Evolutionary conservation across 37 sponge, comb jelly and placozoan species (phyloP), one percentile per base, ranked within the genome.

Genomic region (Petrosia ficiformis): DNA sequence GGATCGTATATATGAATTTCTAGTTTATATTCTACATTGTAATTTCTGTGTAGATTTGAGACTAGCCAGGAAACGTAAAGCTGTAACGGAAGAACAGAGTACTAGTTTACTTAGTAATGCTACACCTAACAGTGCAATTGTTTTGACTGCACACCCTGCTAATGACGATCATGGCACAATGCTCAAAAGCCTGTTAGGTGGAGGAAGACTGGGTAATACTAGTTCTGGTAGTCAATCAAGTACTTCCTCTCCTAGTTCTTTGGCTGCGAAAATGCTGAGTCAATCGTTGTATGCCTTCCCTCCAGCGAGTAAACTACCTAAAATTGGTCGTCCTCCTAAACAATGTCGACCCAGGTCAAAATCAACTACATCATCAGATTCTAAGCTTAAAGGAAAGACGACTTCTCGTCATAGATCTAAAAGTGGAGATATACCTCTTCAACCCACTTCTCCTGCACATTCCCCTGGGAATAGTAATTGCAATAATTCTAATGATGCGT

Each of bases 271-370:
- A 43, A 42, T 39, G 31, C 36, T 54, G 16, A 67, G 67, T 57
- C 25, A 21, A 19, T 10, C 36, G 3, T 37, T 19, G 3, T 54
- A 42, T 41, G 21, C 28, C 19, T 2, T 39, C 4, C 39, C 42
- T 1, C 76, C 76, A 8, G 26, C 66, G 31, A 24, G 8, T 6
- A 61, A 70, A 29, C 30, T 10, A 42, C 64, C 64, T 0, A 30
- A 22, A 28, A 26, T 29, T 0, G 80, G 72, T 25, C 21, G 57
- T 2, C 54, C 79, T 0, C 86, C 86, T 3, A 86, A 79, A 37
- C 42, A 74, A 4, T 80, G 86, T 24, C 67, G 86, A n/a, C 86
- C 86, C 31, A 68, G 86, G 0, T 86, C 86, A 11, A 86, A 86
- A 42, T 86, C 63, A 61, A 48, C 54, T 19, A 48, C 54, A 19